Conservation (phyloP, 1,140 invertebrate genomes). For the Ditylenchus dipsaci region DNA sequence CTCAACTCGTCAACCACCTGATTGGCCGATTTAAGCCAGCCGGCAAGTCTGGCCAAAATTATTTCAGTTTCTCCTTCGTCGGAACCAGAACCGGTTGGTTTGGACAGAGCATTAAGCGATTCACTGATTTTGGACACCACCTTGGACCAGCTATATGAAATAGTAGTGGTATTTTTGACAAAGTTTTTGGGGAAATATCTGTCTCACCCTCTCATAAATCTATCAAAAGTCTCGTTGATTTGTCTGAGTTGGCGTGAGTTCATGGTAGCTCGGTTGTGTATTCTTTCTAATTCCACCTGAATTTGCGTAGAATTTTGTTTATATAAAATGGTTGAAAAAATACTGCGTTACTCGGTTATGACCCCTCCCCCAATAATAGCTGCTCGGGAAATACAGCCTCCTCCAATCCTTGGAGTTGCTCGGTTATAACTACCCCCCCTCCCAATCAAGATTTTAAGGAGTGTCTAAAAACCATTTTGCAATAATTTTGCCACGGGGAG, state of each 20-base stretch:
- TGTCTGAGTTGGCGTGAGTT: slow-evolving; percentile 39
- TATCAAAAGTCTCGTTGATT: slow-evolving; percentile 54
- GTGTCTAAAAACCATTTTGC: too few relatives aligned
- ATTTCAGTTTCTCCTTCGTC: slow-evolving; percentile 31
- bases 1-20: not conserved
- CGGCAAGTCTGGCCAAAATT: slow-evolving; percentile 28
- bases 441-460: too few relatives aligned
- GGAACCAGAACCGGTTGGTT: slow-evolving; percentile 22
- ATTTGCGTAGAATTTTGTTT: too few relatives aligned
- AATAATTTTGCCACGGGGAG: too few relatives aligned
- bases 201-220: slow-evolving; percentile 33
- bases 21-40: slow-evolving; percentile 41
- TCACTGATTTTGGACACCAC: slow-evolving; percentile 49
- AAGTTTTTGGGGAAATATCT: too few relatives aligned
- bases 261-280: slow-evolving; percentile 33
- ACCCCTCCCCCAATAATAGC: not conserved
- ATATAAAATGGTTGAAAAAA: too few relatives aligned
- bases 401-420: too few relatives aligned
- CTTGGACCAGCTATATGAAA: slow-evolving; percentile 19
- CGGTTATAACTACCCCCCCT: too few relatives aligned
- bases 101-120: slow-evolving; percentile 39
- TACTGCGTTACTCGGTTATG: not conserved
- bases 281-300: slow-evolving; percentile 35
- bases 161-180: too few relatives aligned
- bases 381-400: too few relatives aligned